Percentiles rank a stretch among this genome's conserved stretches.
Evolutionary conservation across 2,113 vertebrate genomes (phyloP).

Genomic region (Cariama cristata): DNA sequence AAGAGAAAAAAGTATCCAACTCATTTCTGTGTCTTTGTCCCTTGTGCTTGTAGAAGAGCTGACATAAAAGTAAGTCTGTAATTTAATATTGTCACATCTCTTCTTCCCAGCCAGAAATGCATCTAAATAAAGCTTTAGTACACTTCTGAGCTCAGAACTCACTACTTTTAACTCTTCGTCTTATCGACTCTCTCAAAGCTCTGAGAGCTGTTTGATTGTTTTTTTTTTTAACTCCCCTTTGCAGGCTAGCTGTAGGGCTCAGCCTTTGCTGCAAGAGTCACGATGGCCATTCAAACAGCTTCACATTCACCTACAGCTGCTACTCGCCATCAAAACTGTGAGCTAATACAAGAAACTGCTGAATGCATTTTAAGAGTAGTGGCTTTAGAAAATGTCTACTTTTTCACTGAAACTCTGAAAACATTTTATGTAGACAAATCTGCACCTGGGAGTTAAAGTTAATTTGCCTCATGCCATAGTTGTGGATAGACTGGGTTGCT

Average conservation of each 20-base stretch:
- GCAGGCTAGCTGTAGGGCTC: background rate
- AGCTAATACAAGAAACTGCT: background rate
- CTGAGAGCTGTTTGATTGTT: background rate
- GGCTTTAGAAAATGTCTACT: background rate
- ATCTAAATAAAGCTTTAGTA: conserved; percentile 19
- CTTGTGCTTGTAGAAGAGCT: background rate
- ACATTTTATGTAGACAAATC: background rate
- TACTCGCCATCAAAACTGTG: background rate
- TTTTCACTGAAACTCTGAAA: background rate
- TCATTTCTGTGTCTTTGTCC: background rate
- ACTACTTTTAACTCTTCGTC: background rate
- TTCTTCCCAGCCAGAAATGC: background rate
- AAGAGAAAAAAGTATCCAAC: background rate
- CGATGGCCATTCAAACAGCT: background rate
- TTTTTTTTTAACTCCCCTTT: background rate
- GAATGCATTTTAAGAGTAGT: background rate
- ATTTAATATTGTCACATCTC: background rate
- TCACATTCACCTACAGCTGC: background rate
- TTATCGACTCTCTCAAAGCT: background rate
- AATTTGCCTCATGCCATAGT: accelerated
- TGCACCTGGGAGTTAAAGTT: background rate
- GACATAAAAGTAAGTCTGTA: conserved; percentile 2
- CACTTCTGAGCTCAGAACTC: background rate
- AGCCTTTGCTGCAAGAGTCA: background rate
- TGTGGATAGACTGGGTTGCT: background rate